These are phyloP conservation scores for Hapalemur alaotrensis DNA, from an alignment of 2,797 vertebrate species.

Conservation along the genomic window DNA sequence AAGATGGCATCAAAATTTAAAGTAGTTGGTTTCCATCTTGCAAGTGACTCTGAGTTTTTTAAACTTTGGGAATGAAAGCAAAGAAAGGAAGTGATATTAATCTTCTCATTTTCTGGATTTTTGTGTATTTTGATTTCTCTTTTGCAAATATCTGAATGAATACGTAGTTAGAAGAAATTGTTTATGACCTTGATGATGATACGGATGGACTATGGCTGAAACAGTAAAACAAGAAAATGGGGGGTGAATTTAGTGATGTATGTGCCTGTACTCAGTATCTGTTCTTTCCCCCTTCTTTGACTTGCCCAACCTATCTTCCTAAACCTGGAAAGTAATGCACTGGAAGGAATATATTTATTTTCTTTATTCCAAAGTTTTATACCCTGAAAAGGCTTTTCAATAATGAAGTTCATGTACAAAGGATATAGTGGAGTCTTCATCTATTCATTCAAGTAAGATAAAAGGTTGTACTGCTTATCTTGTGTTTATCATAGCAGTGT, in stretches of 20 bases:
- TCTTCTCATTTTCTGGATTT: constrained; percentile 4
- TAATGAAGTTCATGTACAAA: constrained; percentile 68
- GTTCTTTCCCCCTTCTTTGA: not conserved
- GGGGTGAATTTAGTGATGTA: constrained; percentile 54
- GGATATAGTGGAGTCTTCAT: constrained; percentile 15
- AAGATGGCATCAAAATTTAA: constrained; percentile 57
- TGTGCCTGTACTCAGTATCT: not conserved
- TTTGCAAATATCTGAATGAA: constrained; percentile 33
- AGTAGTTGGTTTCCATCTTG: constrained; percentile 54
- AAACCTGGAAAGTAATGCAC: constrained; percentile 61
- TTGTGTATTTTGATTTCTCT: constrained; percentile 35
- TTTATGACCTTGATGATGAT: not conserved
- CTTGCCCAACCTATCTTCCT: not conserved
- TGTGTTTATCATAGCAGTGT: not conserved
- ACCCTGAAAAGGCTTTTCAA: constrained; percentile 60
- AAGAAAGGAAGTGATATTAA: not conserved
- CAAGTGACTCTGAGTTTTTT: constrained; percentile 56
- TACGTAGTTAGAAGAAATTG: constrained; percentile 21
- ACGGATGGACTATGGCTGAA: constrained; percentile 7
- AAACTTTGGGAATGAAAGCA: constrained; percentile 50
- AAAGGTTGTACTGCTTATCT: not conserved
- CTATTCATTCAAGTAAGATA: not conserved
- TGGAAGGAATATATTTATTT: constrained; percentile 52
- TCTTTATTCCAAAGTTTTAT: constrained; percentile 58
- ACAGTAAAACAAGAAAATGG: not conserved